Percentiles rank a stretch among this genome's conserved stretches.
Evolutionary conservation across 2,888 invertebrate genomes (phyloP).

Genomic region (Rambutsinella grinnellia): DNA sequence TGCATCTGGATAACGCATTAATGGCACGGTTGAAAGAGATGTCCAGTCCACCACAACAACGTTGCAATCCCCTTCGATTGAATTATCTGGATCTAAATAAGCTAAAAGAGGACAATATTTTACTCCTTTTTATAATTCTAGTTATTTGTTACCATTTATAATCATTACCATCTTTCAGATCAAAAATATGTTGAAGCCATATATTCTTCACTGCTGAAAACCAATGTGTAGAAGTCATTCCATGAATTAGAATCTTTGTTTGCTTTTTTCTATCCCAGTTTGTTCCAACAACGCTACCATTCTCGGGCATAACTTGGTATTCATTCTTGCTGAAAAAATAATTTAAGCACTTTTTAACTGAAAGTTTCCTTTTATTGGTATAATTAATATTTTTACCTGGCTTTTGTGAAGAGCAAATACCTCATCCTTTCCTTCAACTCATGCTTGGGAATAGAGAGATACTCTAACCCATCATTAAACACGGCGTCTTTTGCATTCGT

Average conservation of each 20-base stretch:
- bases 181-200: slow-evolving; percentile 40
- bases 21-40: slow-evolving; percentile 22
- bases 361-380: background rate
- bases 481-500: background rate
- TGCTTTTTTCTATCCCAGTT: slow-evolving; percentile 24
- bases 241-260: slow-evolving; percentile 34
- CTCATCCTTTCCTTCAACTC: slow-evolving; percentile 6
- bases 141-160: background rate
- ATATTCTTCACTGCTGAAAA: slow-evolving; percentile 22
- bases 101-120: background rate
- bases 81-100: slow-evolving; percentile 5
- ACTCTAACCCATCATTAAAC: background rate
- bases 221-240: slow-evolving; percentile 32
- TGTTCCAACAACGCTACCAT: slow-evolving; percentile 15
- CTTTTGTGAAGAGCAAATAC: slow-evolving; percentile 31
- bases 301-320: slow-evolving; percentile 27
- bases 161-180: slow-evolving; percentile 34
- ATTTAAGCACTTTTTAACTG: background rate
- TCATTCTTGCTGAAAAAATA: slow-evolving; percentile 9
- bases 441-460: background rate
- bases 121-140: background rate
- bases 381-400: slow-evolving; percentile 12
- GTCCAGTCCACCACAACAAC: slow-evolving; percentile 43
- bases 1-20: slow-evolving; percentile 26
- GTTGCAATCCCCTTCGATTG: background rate